phyloP scores from a whole-genome alignment of 2,113 vertebrate species.

The Penelope pileata region DNA sequence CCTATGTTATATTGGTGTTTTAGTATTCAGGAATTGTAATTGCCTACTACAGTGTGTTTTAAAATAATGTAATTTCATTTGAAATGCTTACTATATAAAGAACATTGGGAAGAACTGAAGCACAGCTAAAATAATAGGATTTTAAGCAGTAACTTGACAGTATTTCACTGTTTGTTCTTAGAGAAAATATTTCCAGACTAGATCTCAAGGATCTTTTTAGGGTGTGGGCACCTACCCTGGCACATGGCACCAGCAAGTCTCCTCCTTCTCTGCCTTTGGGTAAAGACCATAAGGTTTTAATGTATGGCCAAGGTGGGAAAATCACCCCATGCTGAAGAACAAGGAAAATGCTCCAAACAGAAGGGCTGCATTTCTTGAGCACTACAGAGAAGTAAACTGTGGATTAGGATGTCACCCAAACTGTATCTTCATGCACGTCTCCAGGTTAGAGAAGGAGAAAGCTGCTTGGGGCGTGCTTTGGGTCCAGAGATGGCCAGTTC shows the following conservation, averaged over 20 bases:
- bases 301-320: fast-evolving
- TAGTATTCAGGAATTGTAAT: constrained; percentile 60
- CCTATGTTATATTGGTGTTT: constrained; percentile 26
- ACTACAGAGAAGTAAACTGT: neutral
- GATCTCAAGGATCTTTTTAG: neutral
- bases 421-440: fast-evolving
- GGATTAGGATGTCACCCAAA: neutral
- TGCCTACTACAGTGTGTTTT: constrained; percentile 53
- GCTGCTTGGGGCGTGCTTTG: neutral
- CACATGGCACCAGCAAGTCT: neutral
- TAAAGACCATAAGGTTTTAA: neutral
- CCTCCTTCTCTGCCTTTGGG: neutral
- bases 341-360: neutral
- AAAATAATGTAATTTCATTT: constrained; percentile 63
- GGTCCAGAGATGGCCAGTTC: neutral
- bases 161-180: constrained; percentile 18
- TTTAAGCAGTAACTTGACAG: constrained; percentile 15
- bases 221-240: fast-evolving
- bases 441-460: neutral
- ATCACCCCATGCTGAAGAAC: neutral
- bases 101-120: constrained; percentile 55
- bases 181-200: neutral
- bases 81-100: constrained; percentile 49
- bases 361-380: neutral
- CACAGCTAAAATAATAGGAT: constrained; percentile 48